Percentiles rank a stretch among this genome's conserved stretches.
Evolutionary conservation across 2,797 vertebrate species (phyloP).

Genomic region (Pangasius larnaudii): DNA sequence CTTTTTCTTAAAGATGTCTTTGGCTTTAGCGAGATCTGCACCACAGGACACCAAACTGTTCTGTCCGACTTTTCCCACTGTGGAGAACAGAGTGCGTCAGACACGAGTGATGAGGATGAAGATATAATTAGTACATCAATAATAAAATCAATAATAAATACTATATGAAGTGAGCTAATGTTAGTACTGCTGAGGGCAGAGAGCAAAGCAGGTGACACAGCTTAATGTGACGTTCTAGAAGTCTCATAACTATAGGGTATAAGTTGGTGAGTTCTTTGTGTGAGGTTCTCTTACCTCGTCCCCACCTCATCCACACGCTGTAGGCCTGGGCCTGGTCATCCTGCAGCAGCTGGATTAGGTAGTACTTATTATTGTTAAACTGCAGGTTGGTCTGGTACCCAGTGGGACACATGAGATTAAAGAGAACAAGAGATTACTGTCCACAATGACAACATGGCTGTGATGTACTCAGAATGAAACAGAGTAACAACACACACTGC

Average conservation of each 20-base stretch:
- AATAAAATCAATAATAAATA: not conserved
- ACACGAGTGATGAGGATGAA: not conserved
- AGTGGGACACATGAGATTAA: not conserved
- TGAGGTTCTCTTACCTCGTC: constrained; percentile 75
- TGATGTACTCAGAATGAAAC: not conserved
- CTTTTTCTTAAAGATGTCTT: constrained; percentile 88
- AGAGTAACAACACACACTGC: not conserved
- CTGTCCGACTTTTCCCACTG: constrained; percentile 89
- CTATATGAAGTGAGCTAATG: not conserved
- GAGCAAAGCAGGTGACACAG: no score
- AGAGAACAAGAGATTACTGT: not conserved
- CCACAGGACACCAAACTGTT: constrained; percentile 76
- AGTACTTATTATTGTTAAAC: constrained; percentile 93
- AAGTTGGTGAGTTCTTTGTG: not conserved
- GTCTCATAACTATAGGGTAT: not conserved
- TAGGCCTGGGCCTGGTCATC: constrained; percentile 79
- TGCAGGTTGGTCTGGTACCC: constrained; percentile 86
- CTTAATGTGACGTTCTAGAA: not conserved
- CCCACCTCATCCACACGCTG: constrained; percentile 92
- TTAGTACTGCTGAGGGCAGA: not conserved
- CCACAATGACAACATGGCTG: not conserved
- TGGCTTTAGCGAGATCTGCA: constrained; percentile 82
- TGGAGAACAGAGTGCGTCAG: constrained; percentile 10
- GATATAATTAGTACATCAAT: not conserved
- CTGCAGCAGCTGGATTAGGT: constrained; percentile 87